A percentile compares a stretch with the other conserved stretches of the same genome.
Evolutionary conservation across 2,113 vertebrate genomes (phyloP).

Genomic region (Cricetomys ansorgei): DNA sequence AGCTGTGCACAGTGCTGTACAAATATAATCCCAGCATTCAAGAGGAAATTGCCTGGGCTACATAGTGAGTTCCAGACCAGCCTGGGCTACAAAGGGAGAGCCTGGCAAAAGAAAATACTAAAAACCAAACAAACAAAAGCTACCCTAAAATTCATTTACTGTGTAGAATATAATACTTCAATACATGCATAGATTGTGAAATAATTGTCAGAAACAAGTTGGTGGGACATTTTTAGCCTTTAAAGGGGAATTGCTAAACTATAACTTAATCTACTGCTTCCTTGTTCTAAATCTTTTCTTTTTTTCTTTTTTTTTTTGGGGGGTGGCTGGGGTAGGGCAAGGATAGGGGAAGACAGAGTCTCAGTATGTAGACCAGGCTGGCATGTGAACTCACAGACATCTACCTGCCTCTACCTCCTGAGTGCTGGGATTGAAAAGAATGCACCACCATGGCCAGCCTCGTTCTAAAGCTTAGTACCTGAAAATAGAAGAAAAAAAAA

Average conservation of each 20-base stretch:
- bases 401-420: neutral
- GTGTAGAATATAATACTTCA: neutral
- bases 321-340: neutral
- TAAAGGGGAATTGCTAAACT: neutral
- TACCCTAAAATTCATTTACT: neutral
- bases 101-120: neutral
- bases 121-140: neutral
- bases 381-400: neutral
- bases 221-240: neutral
- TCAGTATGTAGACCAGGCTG: neutral
- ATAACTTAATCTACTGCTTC: conserved; percentile 7
- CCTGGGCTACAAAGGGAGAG: neutral
- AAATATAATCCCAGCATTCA: neutral
- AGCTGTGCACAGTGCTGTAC: neutral
- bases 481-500: too few species aligned
- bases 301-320: neutral
- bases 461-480: neutral
- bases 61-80: neutral
- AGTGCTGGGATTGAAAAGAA: neutral
- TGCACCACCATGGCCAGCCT: neutral
- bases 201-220: neutral
- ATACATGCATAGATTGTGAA: neutral
- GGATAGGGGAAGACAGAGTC: neutral
- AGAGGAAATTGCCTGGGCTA: neutral
- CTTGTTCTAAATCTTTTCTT: conserved; percentile 6